Conservation (phyloP, 2,113 vertebrate genomes). For the Rhea americana region DNA sequence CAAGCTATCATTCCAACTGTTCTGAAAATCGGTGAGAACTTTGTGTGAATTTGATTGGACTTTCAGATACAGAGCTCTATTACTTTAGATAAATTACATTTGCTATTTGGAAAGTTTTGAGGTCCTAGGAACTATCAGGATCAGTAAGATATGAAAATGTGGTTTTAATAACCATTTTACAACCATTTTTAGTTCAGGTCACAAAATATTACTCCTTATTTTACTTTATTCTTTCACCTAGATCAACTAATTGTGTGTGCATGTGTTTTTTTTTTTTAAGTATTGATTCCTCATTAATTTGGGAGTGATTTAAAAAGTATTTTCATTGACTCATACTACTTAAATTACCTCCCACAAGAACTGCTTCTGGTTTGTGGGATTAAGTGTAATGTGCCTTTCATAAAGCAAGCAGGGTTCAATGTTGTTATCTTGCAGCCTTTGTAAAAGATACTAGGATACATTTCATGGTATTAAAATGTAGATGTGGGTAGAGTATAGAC, state of each 20-base stretch:
- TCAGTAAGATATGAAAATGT: neutral
- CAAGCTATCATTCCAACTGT: neutral
- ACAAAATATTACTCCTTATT: neutral
- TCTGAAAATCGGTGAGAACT: neutral
- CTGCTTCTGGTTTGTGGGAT: no score
- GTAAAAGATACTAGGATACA: neutral
- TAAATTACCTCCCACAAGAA: no score
- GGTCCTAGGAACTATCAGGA: neutral
- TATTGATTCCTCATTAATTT: neutral
- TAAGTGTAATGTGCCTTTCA: no score
- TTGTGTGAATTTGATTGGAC: neutral
- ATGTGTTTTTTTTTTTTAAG: neutral
- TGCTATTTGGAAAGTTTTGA: neutral
- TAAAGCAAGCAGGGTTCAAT: fast-evolving
- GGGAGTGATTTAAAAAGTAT: neutral
- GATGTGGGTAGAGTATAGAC: neutral
- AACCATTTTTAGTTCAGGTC: neutral
- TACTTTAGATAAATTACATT: neutral
- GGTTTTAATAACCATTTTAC: neutral
- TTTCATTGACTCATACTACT: no score
- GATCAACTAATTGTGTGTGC: neutral
- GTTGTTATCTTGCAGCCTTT: fast-evolving
- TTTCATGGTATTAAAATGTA: neutral
- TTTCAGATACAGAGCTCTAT: neutral
- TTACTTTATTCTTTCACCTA: neutral